Conservation (phyloP, 2,888 invertebrate genomes). For the Druceiella hillmani region DNA sequence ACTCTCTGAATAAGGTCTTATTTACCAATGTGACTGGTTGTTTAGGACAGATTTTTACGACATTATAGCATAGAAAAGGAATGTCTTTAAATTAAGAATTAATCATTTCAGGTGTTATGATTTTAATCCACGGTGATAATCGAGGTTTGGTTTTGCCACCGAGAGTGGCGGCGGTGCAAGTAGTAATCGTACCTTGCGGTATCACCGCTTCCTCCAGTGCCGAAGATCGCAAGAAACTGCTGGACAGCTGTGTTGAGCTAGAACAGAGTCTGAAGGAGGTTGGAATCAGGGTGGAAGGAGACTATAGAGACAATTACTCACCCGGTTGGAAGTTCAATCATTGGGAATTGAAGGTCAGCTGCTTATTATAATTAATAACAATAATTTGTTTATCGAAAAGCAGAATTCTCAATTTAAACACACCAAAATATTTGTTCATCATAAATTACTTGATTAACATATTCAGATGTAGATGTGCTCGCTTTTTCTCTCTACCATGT, state of each 20-base stretch:
- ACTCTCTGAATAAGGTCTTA: no score
- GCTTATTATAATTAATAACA: no score
- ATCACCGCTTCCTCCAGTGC: constrained; percentile 77
- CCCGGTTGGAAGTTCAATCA: constrained; percentile 99
- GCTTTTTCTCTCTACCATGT: no score
- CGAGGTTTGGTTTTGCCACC: constrained; percentile 95
- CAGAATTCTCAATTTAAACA: no score
- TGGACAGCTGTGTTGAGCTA: constrained; percentile 64
- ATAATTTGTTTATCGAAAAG: no score
- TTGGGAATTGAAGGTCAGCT: constrained; percentile 83
- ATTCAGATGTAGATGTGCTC: no score
- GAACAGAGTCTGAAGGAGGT: constrained; percentile 56
- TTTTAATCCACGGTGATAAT: constrained; percentile 94
- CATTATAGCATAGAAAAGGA: background rate
- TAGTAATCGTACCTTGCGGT: constrained; percentile 92
- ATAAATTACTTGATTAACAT: no score
- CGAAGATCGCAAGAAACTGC: constrained; percentile 62
- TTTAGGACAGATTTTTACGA: no score
- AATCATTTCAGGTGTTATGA: constrained; percentile 65
- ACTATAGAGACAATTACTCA: constrained; percentile 91
- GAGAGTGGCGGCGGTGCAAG: constrained; percentile 80
- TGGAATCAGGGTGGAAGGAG: constrained; percentile 75
- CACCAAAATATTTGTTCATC: no score
- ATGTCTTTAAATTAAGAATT: background rate
- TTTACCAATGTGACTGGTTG: no score